phyloP scores from a whole-genome alignment of 1,140 invertebrate genomes.

The Drosophila punjabiensis region DNA sequence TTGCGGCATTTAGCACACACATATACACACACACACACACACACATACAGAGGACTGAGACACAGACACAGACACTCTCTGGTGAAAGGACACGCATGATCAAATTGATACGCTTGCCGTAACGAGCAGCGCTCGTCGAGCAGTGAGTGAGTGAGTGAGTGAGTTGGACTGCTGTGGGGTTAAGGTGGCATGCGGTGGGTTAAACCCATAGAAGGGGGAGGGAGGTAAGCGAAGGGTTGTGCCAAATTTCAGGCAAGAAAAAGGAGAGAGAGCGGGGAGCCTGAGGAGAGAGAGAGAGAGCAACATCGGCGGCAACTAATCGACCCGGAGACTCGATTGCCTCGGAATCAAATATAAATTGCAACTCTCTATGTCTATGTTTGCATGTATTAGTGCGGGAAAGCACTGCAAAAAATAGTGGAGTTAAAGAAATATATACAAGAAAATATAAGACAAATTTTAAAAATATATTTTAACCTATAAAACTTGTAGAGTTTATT shows the following conservation, averaged over 20 bases:
- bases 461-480: too few species aligned
- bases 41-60: neutral
- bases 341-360: slow-evolving; percentile 71
- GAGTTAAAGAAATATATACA: too few species aligned
- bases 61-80: neutral
- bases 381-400: neutral
- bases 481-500: neutral
- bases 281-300: too few species aligned
- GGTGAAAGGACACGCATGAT: slow-evolving; percentile 74
- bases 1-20: slow-evolving; percentile 81
- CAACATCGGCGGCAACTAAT: slow-evolving; percentile 57
- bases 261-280: neutral
- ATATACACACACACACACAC: slow-evolving; percentile 23
- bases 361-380: slow-evolving; percentile 21
- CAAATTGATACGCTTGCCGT: slow-evolving; percentile 79
- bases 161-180: slow-evolving; percentile 8
- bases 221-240: neutral
- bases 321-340: slow-evolving; percentile 30
- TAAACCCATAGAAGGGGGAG: neutral
- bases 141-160: slow-evolving; percentile 13
- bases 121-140: slow-evolving; percentile 52
- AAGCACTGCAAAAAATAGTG: slow-evolving; percentile 1
- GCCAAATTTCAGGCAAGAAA: neutral
- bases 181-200: slow-evolving; percentile 18
- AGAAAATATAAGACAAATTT: too few species aligned